These are phyloP conservation scores for Ormyrus rosae DNA, from an alignment of 2,888 invertebrate species.

Conservation along the genomic window DNA sequence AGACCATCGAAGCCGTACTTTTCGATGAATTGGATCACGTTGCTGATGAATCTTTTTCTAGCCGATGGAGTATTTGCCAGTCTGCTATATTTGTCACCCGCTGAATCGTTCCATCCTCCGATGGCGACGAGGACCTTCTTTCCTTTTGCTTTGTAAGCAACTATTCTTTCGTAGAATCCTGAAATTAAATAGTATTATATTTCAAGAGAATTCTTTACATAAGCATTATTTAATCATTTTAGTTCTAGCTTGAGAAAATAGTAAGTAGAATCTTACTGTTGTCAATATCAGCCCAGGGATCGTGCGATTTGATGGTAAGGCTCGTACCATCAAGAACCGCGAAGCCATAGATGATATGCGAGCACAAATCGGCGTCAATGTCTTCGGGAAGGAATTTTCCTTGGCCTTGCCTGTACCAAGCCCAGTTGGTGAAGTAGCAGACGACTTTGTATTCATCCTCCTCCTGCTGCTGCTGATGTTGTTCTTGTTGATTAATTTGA, in stretches of 20 bases:
- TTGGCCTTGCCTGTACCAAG: slow-evolving; percentile 91
- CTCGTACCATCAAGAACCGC: slow-evolving; percentile 88
- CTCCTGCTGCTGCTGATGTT: slow-evolving; percentile 67
- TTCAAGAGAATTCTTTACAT: slow-evolving; percentile 20
- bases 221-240: slow-evolving; percentile 15
- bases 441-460: slow-evolving; percentile 84
- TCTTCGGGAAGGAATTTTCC: slow-evolving; percentile 90
- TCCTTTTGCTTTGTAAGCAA: slow-evolving; percentile 83
- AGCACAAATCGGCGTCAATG: slow-evolving; percentile 90
- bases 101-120: slow-evolving; percentile 97
- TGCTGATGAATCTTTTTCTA: slow-evolving; percentile 84
- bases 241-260: slow-evolving; percentile 43
- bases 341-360: slow-evolving; percentile 95
- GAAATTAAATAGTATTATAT: slow-evolving; percentile 60
- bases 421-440: slow-evolving; percentile 96
- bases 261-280: slow-evolving; percentile 81
- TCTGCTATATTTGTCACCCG: slow-evolving; percentile 91
- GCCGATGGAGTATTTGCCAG: slow-evolving; percentile 86
- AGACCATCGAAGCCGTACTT: slow-evolving; percentile 91
- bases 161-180: slow-evolving; percentile 93
- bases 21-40: slow-evolving; percentile 87
- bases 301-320: slow-evolving; percentile 89
- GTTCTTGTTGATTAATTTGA: slow-evolving; percentile 48
- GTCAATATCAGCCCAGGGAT: slow-evolving; percentile 92
- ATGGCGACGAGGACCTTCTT: slow-evolving; percentile 91